Evolutionary conservation across 2,113 vertebrate species (phyloP), one percentile per base, ranked within the genome.

Genomic region (Odocoileus hemionus): DNA sequence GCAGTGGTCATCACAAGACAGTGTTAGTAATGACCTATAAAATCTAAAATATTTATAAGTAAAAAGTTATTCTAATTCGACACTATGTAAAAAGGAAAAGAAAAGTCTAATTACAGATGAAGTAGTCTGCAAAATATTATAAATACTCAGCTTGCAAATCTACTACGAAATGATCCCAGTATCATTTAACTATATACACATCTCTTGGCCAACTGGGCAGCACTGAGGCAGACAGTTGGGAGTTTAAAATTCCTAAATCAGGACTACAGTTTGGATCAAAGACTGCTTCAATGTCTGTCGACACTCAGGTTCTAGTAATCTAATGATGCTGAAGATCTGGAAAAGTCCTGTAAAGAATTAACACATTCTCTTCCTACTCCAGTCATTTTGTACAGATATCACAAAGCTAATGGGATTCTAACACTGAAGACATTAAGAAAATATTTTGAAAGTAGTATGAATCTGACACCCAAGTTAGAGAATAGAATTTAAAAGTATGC

Each of bases 1-100:
- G 26, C 58, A 93, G 52, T 55, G 67, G 33, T 83, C 79, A 87
- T 87, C 93, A 60, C 1, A 90, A 83, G 70, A 82, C 47, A 89
- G 39, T 54, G 13, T 50, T 70, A 86, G 64, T 36, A 86, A 88
- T 55, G 52, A 43, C 52, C 76, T 76, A 94, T n/a, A 93, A 96
- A 93, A 76, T n/a, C 57, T 88, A 60, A 94, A 89, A 52, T 82
- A 64, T 54, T 96, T 89, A 86, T 61, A 61, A 60, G 9, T 92
- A 91, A 93, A 92, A 89, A 82, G 86, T 55, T 55, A 85, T 74
- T 96, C 91, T 94, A 89, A 88, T 74, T 96, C 16, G 26, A 89
- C 2, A 90, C 33, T 50, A 17, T 2, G 39, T 80, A 70, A 87
- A 94, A 64, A 91, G 39, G 45, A 88, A 86, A 43, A 83, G 0